Conservation (phyloP, 2,797 vertebrate species). For the Bovichtus diacanthus region DNA sequence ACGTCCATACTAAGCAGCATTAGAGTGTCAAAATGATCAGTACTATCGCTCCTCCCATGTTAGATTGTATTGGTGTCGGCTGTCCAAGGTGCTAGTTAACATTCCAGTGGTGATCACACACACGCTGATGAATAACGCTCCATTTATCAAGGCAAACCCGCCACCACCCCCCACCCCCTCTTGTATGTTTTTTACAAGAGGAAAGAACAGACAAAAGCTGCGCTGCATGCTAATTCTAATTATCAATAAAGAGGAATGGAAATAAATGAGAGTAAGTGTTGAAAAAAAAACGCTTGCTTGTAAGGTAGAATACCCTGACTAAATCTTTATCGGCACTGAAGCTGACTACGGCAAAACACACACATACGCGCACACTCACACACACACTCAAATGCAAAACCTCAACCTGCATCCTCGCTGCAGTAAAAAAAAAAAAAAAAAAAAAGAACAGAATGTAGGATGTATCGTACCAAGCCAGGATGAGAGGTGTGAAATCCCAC, state of each 20-base stretch:
- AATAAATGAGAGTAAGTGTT: constrained; percentile 7
- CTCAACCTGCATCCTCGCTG: constrained; percentile 68
- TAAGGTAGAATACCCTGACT: constrained; percentile 42
- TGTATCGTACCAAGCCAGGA: constrained; percentile 53
- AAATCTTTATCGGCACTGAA: constrained; percentile 48
- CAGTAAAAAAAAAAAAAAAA: constrained; percentile 50
- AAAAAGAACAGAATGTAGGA: constrained; percentile 40
- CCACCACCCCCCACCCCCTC: constrained; percentile 62
- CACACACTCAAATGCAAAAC: constrained; percentile 44
- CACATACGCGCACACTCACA: constrained; percentile 26
- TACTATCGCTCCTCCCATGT: constrained; percentile 52
- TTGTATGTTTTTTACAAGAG: constrained; percentile 34
- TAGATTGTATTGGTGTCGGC: constrained; percentile 62
- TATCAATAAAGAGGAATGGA: not conserved
- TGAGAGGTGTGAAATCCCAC: constrained; percentile 51
- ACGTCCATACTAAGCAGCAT: constrained; percentile 21
- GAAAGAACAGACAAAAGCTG: constrained; percentile 27
- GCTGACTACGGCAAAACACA: constrained; percentile 74
- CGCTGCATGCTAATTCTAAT: not conserved
- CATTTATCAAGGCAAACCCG: constrained; percentile 79
- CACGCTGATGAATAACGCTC: constrained; percentile 81
- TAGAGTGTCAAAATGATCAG: constrained; percentile 36
- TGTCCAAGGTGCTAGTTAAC: constrained; percentile 85
- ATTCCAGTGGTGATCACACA: constrained; percentile 84
- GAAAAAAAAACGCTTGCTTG: constrained; percentile 10